phyloP scores from a whole-genome alignment of 2,888 invertebrate genomes.

The Calliopum simillimum region DNA sequence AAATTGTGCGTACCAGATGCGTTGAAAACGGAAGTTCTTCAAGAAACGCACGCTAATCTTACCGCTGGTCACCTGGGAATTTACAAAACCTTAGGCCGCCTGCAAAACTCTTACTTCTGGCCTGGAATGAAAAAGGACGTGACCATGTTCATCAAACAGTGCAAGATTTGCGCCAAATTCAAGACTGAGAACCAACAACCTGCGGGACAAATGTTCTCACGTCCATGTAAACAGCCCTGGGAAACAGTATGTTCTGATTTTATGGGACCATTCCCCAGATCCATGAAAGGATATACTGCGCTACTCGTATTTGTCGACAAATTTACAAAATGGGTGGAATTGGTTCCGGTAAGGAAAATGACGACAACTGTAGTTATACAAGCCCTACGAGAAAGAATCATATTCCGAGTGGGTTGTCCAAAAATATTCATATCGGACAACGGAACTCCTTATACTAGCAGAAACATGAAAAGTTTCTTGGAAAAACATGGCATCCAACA shows the following conservation, averaged over 20 bases:
- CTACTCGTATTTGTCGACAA: too few relatives aligned
- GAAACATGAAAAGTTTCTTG: background rate
- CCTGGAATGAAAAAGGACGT: constrained; percentile 1
- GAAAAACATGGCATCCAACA: too few relatives aligned
- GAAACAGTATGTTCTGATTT: too few relatives aligned
- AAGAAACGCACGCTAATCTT: background rate
- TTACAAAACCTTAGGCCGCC: background rate
- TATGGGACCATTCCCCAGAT: too few relatives aligned
- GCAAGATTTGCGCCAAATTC: background rate
- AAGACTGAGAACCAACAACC: background rate
- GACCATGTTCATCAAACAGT: background rate
- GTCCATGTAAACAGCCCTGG: background rate
- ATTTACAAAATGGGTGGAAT: background rate
- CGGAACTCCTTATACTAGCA: background rate
- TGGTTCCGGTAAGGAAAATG: background rate
- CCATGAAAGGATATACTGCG: too few relatives aligned
- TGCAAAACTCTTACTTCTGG: background rate
- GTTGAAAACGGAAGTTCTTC: background rate
- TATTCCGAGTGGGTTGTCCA: too few relatives aligned
- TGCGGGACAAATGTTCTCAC: background rate
- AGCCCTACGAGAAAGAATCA: background rate
- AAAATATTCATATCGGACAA: background rate
- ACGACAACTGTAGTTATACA: background rate
- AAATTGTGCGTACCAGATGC: background rate
- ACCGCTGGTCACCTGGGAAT: background rate